These are phyloP conservation scores for Turritopsis rubra DNA, from an alignment of 30 jellyfish, hydroid and myxozoan species.

Conservation along the genomic window DNA sequence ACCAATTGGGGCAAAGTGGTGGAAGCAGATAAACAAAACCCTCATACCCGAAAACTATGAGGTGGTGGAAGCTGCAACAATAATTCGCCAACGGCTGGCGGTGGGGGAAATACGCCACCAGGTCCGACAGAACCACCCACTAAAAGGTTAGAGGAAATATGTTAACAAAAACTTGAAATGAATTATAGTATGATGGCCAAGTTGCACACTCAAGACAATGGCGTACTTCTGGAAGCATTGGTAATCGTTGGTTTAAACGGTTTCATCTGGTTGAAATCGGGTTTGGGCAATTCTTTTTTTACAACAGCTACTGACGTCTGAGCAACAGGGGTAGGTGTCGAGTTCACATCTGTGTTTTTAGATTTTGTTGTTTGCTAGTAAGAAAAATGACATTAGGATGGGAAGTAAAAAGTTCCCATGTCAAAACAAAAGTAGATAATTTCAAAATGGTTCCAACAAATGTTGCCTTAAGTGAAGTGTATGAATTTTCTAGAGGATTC, in stretches of 20 bases:
- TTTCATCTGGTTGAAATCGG: constrained; percentile 86
- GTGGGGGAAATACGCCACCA: constrained; percentile 98
- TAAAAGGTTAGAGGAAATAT: constrained; percentile 13
- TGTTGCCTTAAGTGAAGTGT: background rate
- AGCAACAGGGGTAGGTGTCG: constrained; percentile 44
- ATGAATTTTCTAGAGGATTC: no score
- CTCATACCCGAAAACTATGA: constrained; percentile 60
- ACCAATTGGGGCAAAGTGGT: background rate
- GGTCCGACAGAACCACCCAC: constrained; percentile 85
- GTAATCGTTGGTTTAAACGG: constrained; percentile 86
- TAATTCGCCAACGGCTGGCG: constrained; percentile 82
- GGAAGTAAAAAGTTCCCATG: background rate
- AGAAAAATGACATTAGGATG: no score
- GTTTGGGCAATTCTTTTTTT: constrained; percentile 70
- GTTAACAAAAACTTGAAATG: no score
- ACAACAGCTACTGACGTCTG: constrained; percentile 47
- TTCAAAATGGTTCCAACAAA: background rate
- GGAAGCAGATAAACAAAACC: background rate
- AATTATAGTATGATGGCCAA: no score
- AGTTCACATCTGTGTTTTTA: constrained; percentile 5
- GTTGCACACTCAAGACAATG: background rate
- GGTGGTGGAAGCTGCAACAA: constrained; percentile 90
- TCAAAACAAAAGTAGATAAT: background rate
- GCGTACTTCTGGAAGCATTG: constrained; percentile 49
- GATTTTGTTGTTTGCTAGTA: constrained; percentile 26